Base-by-base conservation (phyloP, 1,140 invertebrate species). In the Monochamus saltuarius region DNA sequence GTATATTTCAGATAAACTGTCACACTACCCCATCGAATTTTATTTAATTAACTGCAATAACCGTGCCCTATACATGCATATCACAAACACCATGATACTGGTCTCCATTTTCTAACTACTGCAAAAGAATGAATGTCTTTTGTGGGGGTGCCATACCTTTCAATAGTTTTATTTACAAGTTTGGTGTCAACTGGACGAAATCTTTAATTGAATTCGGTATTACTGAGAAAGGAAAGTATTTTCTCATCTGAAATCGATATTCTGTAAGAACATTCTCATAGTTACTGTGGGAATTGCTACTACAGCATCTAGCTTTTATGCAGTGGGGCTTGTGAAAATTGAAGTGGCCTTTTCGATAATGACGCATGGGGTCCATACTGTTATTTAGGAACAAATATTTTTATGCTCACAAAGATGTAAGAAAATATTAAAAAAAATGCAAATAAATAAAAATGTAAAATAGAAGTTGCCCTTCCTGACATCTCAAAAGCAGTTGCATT, bases 71-170 rank as follows among this genome's bases (percentile, higher is more conserved):
- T 22, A 22, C 59, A 54, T 37, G 52, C 59, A 61, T 61, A 17
- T 61, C 59, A 29, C 52, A 39, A 7, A 45, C 45, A 1, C 52
- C 37, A 46, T 61, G 52, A 37, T 56, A 61, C 34, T 45, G 55
- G 11, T 43, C 11, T 14, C 55, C 40, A 16, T 43, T 56, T 37
- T 45, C 43, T n/a, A 61, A 47, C 59, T 52, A 61, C n/a, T 61
- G 50, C 36, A 61, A 35, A 58, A 46, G 29, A 43, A 43, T 43
- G 17, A 4, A 17, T 17, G 17, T n/a, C 17, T 43, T 43, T 4
- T 43, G 42, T 43, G 17, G 17, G 13, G 42, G 42, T 43, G 42
- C 42, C 42, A 43, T 43, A 43, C 42, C 6, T 7, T 43, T 17
- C 2, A 43, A 9, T 43, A 8, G 42, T 45, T n/a, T n/a, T 11